These are phyloP conservation scores for Prietella phreatophila DNA, from an alignment of 2,113 vertebrate genomes.

Conservation along the genomic window DNA sequence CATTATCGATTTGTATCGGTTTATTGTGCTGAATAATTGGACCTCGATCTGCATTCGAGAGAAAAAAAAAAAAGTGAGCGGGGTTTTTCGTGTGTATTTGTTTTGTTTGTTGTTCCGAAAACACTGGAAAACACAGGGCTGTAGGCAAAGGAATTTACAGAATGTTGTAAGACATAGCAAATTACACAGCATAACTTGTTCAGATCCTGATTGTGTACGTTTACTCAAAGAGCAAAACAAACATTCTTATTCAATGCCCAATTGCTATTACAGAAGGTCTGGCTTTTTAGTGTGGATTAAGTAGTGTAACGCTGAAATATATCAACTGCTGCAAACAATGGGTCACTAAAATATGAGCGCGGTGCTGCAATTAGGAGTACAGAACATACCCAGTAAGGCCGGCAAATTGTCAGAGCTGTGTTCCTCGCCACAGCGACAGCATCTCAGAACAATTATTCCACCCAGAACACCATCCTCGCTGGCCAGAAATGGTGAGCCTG, in stretches of 20 bases:
- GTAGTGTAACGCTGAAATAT: background rate
- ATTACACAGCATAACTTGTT: background rate
- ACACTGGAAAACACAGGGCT: background rate
- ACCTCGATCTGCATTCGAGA: background rate
- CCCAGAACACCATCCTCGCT: slow-evolving; percentile 93
- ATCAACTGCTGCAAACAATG: background rate
- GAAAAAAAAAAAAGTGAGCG: background rate
- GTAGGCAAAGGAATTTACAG: background rate
- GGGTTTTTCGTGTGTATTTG: background rate
- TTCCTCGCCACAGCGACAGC: slow-evolving; percentile 84
- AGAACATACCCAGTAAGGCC: slow-evolving; percentile 84
- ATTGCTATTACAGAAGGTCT: background rate
- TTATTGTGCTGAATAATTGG: background rate
- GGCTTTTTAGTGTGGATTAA: background rate
- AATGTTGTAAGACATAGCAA: background rate
- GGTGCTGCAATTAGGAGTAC: background rate
- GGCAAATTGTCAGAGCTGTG: slow-evolving; percentile 82
- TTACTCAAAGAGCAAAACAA: background rate
- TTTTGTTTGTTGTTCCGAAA: background rate
- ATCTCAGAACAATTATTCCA: slow-evolving; percentile 93
- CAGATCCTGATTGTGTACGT: background rate
- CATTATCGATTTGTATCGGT: background rate
- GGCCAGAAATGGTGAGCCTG: slow-evolving; percentile 94
- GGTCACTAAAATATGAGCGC: background rate
- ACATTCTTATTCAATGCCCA: background rate